Evolutionary conservation across 2,888 invertebrate genomes (phyloP), one percentile per base, ranked within the genome.

Genomic region (Eugnorisma glareosa): DNA sequence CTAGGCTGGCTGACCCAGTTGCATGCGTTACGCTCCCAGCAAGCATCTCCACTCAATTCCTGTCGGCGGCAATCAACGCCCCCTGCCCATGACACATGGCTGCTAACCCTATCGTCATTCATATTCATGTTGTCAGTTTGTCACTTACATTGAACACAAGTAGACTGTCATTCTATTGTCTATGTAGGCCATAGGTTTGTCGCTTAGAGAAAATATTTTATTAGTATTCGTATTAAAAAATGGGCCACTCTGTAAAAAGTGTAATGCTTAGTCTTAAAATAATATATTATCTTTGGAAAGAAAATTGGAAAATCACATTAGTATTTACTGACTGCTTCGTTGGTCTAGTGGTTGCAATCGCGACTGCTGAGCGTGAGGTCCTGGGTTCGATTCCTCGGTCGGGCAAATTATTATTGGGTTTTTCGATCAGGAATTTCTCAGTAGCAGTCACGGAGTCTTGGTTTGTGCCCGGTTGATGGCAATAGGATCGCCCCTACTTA

Each of bases 1-100:
- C 37, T 57, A 54, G 15, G 64, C 59, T 75, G 63, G 40, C 86
- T 84, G 92, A 91, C 93, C 92, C 85, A 93, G 88, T 88, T 92
- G 89, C 92, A 92, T 91, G 78, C 81, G 86, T 90, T 90, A 89
- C 75, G 70, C 69, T 80, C 75, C 48, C 79, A 75, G 68, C 72
- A 31, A 83, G 45, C 75, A 67, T 77, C 71, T 70, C 74, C 43
- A 64, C 71, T 82, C 78, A 74, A 51, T 73, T 84, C 79, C 84
- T 86, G 86, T 84, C 84, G 10, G 35, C 66, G 21, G 79, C 86
- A 84, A 86, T 84, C 86, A 79, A 66, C 84, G 67, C 78, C 75
- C 86, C 82, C 73, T 82, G 73, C 72, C 68, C 74, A 78, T 84
- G 83, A 84, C 73, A 75, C 61, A 86, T 74, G 82, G 59, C 59